These are phyloP conservation scores for Prionace glauca DNA, from an alignment of 2,797 vertebrate species.

Conservation along the genomic window DNA sequence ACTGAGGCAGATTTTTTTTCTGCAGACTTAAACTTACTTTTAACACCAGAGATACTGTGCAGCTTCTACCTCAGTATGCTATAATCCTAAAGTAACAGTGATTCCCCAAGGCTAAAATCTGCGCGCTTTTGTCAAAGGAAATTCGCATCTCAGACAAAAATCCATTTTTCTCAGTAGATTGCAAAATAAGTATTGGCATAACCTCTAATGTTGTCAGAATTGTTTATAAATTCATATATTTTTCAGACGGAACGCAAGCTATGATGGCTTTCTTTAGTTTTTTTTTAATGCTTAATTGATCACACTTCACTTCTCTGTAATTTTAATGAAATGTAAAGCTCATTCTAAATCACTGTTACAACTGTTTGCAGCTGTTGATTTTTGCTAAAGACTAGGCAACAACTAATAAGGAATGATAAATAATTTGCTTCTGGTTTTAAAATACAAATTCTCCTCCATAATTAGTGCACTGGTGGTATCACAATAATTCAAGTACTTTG, in stretches of 20 bases:
- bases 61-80: constrained; percentile 8
- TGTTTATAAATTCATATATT: constrained; percentile 36
- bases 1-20: constrained; percentile 23
- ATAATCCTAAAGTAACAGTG: constrained; percentile 20
- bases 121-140: constrained; percentile 33
- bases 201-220: constrained; percentile 32
- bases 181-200: constrained; percentile 37
- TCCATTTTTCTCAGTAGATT: constrained; percentile 35
- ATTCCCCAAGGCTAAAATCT: constrained; percentile 31
- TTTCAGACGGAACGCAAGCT: constrained; percentile 19
- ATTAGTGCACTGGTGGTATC: neutral
- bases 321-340: constrained; percentile 35
- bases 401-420: neutral
- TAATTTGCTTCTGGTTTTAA: constrained; percentile 1
- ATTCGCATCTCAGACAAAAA: constrained; percentile 35
- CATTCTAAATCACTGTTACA: constrained; percentile 24
- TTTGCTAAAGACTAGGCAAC: constrained; percentile 8
- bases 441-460: constrained; percentile 15
- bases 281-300: constrained; percentile 26
- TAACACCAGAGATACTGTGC: constrained; percentile 30
- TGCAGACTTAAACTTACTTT: constrained; percentile 34
- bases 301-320: constrained; percentile 31
- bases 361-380: constrained; percentile 25
- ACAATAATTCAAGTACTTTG: constrained; percentile 23
- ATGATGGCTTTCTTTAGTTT: constrained; percentile 22